A percentile compares a stretch with the other conserved stretches of the same genome.
phyloP scores from a whole-genome alignment of 2,888 invertebrate species.

The Pomacea canaliculata region DNA sequence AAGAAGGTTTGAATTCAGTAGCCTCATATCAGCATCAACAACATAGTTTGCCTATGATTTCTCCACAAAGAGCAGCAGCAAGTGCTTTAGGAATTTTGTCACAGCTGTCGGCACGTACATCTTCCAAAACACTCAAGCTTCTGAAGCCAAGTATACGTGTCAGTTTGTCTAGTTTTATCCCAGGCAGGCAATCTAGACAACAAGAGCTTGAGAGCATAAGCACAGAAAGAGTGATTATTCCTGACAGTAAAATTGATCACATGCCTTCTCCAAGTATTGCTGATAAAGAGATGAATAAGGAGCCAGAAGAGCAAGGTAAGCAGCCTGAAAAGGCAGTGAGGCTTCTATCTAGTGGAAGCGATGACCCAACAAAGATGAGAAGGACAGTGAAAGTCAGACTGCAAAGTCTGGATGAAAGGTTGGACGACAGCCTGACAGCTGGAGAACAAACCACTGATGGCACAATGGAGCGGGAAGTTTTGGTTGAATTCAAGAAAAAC shows the following conservation, averaged over 20 bases:
- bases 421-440: not conserved
- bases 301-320: not conserved
- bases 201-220: not conserved
- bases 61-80: slow-evolving; percentile 17
- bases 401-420: not conserved
- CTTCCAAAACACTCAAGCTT: slow-evolving; percentile 13
- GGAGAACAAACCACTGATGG: not conserved
- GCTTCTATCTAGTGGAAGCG: not conserved
- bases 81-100: slow-evolving; percentile 19
- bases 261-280: not conserved
- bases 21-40: slow-evolving; percentile 10
- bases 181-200: slow-evolving; percentile 5
- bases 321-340: not conserved
- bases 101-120: slow-evolving; percentile 9
- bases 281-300: not conserved
- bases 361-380: slow-evolving; percentile 2
- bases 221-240: not conserved
- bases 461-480: not conserved
- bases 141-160: slow-evolving; percentile 23
- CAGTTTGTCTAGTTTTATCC: slow-evolving; percentile 16
- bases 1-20: not conserved
- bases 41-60: slow-evolving; percentile 3
- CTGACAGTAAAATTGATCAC: not conserved
- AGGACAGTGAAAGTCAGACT: slow-evolving; percentile 33
- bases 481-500: slow-evolving; percentile 19